A percentile compares a stretch with the other conserved stretches of the same genome.
phyloP scores from a whole-genome alignment of 2,113 vertebrate species.

The Sus scrofa region DNA sequence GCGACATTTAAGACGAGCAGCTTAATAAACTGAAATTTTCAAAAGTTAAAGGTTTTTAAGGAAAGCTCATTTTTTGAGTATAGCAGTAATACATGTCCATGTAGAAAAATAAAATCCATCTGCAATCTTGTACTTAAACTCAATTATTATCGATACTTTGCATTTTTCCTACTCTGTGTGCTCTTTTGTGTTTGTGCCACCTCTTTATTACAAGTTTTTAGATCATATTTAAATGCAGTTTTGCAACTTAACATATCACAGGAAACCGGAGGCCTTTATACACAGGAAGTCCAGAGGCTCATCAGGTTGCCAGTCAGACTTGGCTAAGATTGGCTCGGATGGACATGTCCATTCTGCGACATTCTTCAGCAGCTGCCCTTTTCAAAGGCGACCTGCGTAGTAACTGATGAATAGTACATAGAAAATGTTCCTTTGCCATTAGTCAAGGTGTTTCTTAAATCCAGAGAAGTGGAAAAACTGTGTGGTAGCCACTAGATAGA shows the following conservation, averaged over 20 bases:
- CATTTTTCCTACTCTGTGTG: neutral
- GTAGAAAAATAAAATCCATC: neutral
- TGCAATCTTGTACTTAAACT: neutral
- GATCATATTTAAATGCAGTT: neutral
- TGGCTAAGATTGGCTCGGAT: neutral
- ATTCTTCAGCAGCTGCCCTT: neutral
- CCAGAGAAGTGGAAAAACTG: neutral
- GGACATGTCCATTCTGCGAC: neutral
- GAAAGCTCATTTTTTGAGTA: constrained; percentile 3
- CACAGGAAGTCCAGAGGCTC: neutral
- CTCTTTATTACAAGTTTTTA: neutral
- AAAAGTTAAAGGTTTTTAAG: neutral
- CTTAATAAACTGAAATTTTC: neutral
- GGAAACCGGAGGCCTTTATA: neutral
- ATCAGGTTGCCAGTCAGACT: neutral
- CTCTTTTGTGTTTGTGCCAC: constrained; percentile 2
- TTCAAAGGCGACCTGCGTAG: neutral
- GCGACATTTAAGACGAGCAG: neutral
- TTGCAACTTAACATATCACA: neutral
- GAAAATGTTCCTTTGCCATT: neutral
- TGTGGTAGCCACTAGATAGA: neutral
- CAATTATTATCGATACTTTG: neutral
- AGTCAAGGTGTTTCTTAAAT: neutral
- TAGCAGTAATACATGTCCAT: neutral
- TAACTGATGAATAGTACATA: neutral